Conservation (phyloP, 2,113 vertebrate genomes). For the Oriolus oriolus region DNA sequence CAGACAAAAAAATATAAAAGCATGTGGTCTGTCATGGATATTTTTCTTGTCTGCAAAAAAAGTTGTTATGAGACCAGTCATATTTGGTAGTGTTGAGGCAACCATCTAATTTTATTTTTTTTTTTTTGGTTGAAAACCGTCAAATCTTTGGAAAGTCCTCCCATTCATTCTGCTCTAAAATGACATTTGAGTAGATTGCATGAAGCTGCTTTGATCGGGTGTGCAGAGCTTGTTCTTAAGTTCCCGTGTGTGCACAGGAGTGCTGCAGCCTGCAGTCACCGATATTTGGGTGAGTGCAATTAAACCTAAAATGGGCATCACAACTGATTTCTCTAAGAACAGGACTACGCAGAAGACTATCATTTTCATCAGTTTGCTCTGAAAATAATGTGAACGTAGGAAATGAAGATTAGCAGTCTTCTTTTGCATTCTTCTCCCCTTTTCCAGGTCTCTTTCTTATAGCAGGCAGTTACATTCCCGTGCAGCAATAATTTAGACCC, state of each 20-base stretch:
- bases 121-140: background rate
- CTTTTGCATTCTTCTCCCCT: background rate
- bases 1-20: background rate
- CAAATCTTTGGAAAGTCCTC: background rate
- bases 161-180: background rate
- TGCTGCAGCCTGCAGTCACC: background rate
- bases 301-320: background rate
- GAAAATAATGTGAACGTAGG: background rate
- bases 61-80: background rate
- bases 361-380: background rate
- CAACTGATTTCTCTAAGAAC: background rate
- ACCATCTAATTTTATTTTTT: background rate
- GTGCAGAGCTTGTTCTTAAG: background rate
- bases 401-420: background rate
- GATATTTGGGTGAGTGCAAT: rapidly evolving
- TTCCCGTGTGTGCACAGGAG: background rate
- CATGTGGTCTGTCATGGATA: background rate
- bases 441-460: background rate
- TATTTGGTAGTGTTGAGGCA: background rate
- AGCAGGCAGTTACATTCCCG: background rate
- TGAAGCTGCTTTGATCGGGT: background rate
- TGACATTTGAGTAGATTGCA: background rate
- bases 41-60: background rate
- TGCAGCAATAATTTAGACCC: conserved; percentile 27
- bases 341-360: background rate